phyloP scores from a whole-genome alignment of 2,113 vertebrate genomes.

The Mohoua ochrocephala region DNA sequence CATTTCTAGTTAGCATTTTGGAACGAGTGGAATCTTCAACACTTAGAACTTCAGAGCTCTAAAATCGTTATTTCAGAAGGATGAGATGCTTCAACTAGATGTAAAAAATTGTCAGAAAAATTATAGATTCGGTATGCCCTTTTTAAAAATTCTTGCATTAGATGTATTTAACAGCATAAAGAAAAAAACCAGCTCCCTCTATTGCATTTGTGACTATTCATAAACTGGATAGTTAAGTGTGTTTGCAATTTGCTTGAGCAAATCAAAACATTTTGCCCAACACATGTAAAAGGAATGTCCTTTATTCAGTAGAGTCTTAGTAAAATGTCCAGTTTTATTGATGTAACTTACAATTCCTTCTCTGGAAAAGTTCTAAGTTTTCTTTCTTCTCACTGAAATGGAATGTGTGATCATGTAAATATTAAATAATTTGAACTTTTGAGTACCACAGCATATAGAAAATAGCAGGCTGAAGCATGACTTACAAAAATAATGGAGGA shows the following conservation, averaged over 20 bases:
- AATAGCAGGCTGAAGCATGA: neutral
- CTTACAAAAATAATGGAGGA: neutral
- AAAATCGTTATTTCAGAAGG: neutral
- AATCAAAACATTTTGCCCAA: neutral
- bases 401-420: neutral
- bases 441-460: neutral
- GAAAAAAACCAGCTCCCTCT: neutral
- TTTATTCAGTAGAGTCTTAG: neutral
- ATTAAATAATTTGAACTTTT: neutral
- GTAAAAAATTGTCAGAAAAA: neutral
- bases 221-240: neutral
- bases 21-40: neutral
- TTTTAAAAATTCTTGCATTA: neutral
- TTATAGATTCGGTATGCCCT: neutral
- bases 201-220: neutral
- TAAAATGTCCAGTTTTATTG: neutral
- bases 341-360: neutral
- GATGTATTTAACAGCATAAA: neutral
- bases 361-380: neutral
- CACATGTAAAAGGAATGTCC: neutral
- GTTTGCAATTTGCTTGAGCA: neutral
- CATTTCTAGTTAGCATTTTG: neutral
- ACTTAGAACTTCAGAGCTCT: neutral
- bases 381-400: neutral
- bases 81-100: neutral